Evolutionary conservation across 2,888 invertebrate species (phyloP).

Genomic region (Brenthis ino): DNA sequence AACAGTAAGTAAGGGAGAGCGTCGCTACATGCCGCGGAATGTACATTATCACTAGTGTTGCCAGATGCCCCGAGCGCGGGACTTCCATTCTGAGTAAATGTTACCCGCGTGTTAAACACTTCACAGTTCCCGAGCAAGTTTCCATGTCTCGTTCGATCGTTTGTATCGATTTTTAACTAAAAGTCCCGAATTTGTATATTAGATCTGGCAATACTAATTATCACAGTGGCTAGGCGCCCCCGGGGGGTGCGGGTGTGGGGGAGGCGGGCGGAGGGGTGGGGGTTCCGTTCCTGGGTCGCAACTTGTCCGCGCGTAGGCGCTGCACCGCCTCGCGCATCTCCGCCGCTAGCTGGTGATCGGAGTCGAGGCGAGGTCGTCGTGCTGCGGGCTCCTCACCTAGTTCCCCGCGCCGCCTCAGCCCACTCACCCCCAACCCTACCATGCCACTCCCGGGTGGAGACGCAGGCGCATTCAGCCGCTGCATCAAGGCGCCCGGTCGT

Average conservation of each 20-base stretch:
- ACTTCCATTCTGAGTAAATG: neutral
- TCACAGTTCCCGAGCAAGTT: conserved; percentile 3
- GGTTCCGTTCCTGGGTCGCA: conserved; percentile 68
- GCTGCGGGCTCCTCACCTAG: conserved; percentile 80
- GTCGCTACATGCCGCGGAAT: conserved; percentile 33
- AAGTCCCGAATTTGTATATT: conserved; percentile 3
- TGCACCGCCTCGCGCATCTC: conserved; percentile 78
- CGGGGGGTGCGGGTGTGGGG: conserved; percentile 51
- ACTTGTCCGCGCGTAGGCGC: conserved; percentile 74
- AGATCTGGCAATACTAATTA: conserved; percentile 21
- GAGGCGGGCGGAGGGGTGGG: conserved; percentile 61
- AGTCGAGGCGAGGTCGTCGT: conserved; percentile 76
- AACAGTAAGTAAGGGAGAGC: conserved; percentile 30
- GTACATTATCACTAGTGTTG: conserved; percentile 24
- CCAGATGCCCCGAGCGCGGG: conserved; percentile 5
- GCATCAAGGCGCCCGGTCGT: conserved; percentile 72
- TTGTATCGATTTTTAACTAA: conserved; percentile 9
- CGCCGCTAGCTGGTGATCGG: conserved; percentile 70
- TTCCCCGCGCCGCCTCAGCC: conserved; percentile 84
- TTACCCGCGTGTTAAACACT: conserved; percentile 2
- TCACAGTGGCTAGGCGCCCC: conserved; percentile 50
- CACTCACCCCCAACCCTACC: conserved; percentile 67
- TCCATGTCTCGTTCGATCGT: conserved; percentile 3
- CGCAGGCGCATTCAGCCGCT: conserved; percentile 59
- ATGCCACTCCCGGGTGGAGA: conserved; percentile 48